Percentiles rank a stretch among this genome's conserved stretches.
Evolutionary conservation across 2,888 invertebrate species (phyloP).

Genomic region (Synanthedon formicaeformis): DNA sequence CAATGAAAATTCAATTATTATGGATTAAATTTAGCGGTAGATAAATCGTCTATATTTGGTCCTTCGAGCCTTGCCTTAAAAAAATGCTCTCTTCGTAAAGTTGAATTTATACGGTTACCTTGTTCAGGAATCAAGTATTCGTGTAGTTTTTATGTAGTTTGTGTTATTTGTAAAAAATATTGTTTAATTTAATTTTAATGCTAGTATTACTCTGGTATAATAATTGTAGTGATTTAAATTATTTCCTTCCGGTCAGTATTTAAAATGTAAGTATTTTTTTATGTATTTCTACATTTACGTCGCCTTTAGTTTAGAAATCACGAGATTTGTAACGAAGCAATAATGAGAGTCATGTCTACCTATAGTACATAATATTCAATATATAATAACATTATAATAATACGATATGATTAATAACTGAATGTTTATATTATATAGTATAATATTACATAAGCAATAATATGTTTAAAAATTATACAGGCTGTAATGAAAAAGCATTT

Average conservation of each 20-base stretch:
- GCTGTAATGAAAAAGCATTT: no score
- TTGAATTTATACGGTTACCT: conserved; percentile 67
- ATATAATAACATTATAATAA: no score
- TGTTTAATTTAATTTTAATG: conserved; percentile 43
- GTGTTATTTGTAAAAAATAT: conserved; percentile 53
- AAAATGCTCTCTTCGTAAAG: conserved; percentile 63
- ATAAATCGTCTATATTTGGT: conserved; percentile 8
- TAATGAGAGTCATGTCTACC: conserved; percentile 6
- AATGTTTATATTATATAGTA: no score
- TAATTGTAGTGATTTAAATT: conserved; percentile 57
- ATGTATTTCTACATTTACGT: conserved; percentile 36
- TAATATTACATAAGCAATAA: no score
- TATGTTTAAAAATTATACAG: no score
- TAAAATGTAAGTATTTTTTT: conserved; percentile 63
- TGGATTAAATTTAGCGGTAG: background rate
- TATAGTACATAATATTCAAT: background rate
- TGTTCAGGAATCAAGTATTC: conserved; percentile 67
- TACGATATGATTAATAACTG: no score
- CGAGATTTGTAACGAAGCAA: conserved; percentile 40
- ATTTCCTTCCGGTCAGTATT: conserved; percentile 70
- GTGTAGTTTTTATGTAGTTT: conserved; percentile 46
- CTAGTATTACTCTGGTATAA: conserved; percentile 38
- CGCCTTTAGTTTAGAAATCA: conserved; percentile 36
- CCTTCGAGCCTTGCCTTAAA: conserved; percentile 56
- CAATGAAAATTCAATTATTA: background rate